phyloP scores from a whole-genome alignment of 2,113 vertebrate genomes.

The Acrocephalus kingi region DNA sequence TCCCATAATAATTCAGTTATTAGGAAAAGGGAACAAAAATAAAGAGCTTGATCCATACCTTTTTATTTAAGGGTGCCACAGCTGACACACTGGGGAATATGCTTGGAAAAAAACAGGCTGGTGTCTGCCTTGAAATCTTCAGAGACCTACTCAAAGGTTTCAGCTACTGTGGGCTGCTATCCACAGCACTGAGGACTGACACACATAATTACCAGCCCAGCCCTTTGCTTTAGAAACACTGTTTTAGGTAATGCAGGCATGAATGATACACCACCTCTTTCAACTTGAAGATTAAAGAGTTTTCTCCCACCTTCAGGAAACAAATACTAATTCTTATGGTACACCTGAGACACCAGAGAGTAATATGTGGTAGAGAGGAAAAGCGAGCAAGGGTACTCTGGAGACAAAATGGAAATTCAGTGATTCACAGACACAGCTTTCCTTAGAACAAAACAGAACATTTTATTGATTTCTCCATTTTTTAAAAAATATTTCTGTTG shows the following conservation, averaged over 20 bases:
- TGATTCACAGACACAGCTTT: not conserved
- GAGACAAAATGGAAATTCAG: not conserved
- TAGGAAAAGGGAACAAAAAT: not conserved
- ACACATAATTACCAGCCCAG: not conserved
- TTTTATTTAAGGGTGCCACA: not conserved
- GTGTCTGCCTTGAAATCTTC: not conserved
- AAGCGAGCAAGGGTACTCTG: not conserved
- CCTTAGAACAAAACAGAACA: not conserved
- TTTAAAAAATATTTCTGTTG: not conserved
- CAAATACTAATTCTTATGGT: not conserved
- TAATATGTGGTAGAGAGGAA: not conserved
- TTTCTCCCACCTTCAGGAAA: not conserved
- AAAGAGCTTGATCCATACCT: not conserved
- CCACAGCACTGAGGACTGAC: not conserved
- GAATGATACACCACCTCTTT: accelerated
- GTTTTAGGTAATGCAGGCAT: not conserved
- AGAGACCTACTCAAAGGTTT: not conserved
- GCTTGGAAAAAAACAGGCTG: not conserved
- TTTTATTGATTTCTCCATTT: not conserved
- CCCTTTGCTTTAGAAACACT: not conserved
- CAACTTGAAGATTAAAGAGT: not conserved
- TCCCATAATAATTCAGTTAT: not conserved
- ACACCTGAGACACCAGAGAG: not conserved
- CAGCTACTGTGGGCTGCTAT: not conserved
- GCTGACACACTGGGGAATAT: not conserved